Evolutionary conservation across 2,888 invertebrate genomes (phyloP), one percentile per base, ranked within the genome.

Genomic region (Morinoia aosen): DNA sequence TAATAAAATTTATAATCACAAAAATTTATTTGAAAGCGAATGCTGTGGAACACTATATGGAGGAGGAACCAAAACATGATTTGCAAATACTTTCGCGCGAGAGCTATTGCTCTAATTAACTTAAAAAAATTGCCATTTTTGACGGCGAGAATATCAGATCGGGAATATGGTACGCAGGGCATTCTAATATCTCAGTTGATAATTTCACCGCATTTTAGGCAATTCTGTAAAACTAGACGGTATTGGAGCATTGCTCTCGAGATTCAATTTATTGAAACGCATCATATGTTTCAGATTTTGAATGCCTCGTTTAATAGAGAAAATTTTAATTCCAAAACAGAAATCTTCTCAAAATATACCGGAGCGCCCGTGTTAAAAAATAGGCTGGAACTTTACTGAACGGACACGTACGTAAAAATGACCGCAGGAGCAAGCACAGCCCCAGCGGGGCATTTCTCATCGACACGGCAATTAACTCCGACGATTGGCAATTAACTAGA

Each of bases 401-500:
- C 76, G 19, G 76, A 76, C 76, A 76, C 25, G 33, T 76, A 76
- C 19, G 76, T 10, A 76, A 33, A 76, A 76, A 33, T 76, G 76
- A 76, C 2, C 76, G 33, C 76, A 76, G 76, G 33, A 76, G 76
- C 76, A 76, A 76, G 76, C 76, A 76, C 33, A 10, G 76, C 8
- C 19, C 33, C 76, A 25, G 76, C 76, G 76, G 76, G 76, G 33
- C 33, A 33, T 76, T 33, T 76, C 76, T 76, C 76, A 76, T 76
- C 76, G 76, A 76, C 76, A 33, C 25, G 76, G 76, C 76, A 76
- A 76, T 76, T 76, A 76, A 76, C 14, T 33, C 76, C 33, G 76
- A 76, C 76, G 76, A 76, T 76, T 76, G 76, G 76, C 76, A 76
- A 76, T 76, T 76, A 76, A 76, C 76, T 76, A 76, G 76, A 76